Conservation (phyloP, 2,113 vertebrate genomes). For the Cygnus atratus region DNA sequence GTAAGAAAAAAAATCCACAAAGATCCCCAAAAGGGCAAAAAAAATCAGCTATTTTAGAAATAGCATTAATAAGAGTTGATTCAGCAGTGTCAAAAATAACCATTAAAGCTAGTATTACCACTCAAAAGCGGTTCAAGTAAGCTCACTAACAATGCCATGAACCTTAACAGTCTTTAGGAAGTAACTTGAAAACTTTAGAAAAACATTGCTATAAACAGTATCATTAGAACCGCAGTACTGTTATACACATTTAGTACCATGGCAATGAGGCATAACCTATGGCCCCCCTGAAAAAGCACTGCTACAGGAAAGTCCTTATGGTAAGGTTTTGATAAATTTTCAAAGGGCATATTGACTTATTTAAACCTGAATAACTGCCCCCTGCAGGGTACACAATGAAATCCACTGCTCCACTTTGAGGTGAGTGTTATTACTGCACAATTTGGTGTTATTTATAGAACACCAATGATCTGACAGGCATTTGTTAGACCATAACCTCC, state of each 20-base stretch:
- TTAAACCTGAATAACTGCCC: not conserved
- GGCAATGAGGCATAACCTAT: not conserved
- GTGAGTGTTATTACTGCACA: not conserved
- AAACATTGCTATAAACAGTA: accelerated
- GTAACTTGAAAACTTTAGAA: not conserved
- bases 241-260: not conserved
- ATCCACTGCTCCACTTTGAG: not conserved
- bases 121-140: not conserved
- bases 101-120: not conserved
- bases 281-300: not conserved
- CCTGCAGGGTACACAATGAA: not conserved
- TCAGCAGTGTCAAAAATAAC: constrained; percentile 1
- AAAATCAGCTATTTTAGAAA: constrained; percentile 21
- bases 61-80: not conserved
- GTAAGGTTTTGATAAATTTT: not conserved
- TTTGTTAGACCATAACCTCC: not conserved
- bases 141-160: not conserved
- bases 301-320: not conserved
- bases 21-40: not conserved
- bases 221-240: not conserved
- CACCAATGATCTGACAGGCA: not conserved
- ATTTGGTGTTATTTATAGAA: not conserved
- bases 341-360: not conserved
- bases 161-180: not conserved
- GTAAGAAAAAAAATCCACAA: not conserved